phyloP scores from a whole-genome alignment of 2,797 vertebrate genomes.

The Scolopax bukidnonensis region DNA sequence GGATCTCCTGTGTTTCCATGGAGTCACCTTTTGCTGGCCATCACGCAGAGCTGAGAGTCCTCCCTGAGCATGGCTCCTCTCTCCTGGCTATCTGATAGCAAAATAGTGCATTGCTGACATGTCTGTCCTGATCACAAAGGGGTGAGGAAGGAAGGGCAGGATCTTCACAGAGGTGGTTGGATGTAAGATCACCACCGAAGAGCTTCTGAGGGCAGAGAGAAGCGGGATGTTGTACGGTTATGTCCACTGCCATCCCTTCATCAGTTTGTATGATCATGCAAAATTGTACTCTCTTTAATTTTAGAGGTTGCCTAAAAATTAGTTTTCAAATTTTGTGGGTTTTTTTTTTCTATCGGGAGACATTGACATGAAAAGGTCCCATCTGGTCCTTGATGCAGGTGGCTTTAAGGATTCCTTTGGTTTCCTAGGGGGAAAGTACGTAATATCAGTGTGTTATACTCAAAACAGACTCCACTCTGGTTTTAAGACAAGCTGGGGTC shows the following conservation, averaged over 20 bases:
- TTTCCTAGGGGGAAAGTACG: neutral
- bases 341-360: fast-evolving
- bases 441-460: neutral
- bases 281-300: neutral
- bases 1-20: neutral
- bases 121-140: neutral
- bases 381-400: neutral
- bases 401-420: neutral
- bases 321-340: neutral
- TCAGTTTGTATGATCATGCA: neutral
- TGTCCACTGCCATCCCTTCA: neutral
- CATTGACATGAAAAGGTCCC: neutral
- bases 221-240: fast-evolving
- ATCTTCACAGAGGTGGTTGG: neutral
- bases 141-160: neutral
- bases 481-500: neutral
- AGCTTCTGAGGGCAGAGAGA: neutral
- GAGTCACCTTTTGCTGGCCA: neutral
- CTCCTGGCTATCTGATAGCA: neutral
- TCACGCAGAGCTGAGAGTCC: neutral
- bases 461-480: neutral
- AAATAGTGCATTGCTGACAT: fast-evolving
- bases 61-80: neutral
- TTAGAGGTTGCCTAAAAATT: neutral
- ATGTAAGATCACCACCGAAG: neutral